A percentile compares a stretch with the other conserved stretches of the same genome.
Evolutionary conservation across 2,113 vertebrate species (phyloP).

Genomic region (Malurus melanocephalus): DNA sequence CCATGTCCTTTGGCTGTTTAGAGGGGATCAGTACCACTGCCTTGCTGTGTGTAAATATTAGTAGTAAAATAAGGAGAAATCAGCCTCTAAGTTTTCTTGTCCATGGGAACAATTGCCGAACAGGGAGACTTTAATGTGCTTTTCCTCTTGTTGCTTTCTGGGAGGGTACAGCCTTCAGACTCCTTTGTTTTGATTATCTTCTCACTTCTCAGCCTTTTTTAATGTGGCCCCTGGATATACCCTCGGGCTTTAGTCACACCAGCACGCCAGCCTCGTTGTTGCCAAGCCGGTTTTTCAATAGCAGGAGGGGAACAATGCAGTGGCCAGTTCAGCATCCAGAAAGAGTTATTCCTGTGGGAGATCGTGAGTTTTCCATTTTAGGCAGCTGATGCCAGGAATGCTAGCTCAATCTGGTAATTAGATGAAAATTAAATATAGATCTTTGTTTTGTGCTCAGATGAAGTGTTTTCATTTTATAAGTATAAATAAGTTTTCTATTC

Average conservation of each 20-base stretch:
- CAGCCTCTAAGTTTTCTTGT: rapidly evolving
- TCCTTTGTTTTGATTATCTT: neutral
- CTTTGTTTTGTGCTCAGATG: neutral
- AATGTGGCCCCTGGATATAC: neutral
- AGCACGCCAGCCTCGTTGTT: neutral
- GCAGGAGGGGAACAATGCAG: neutral
- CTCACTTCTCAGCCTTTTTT: neutral
- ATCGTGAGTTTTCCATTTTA: neutral
- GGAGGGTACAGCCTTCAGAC: neutral
- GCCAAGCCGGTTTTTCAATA: neutral
- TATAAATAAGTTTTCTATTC: neutral
- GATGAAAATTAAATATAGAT: neutral
- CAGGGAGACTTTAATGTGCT: neutral
- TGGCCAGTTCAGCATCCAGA: neutral
- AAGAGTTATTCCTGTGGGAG: neutral
- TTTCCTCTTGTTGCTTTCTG: neutral
- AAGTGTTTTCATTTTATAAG: neutral
- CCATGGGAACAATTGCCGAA: neutral
- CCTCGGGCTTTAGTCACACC: neutral
- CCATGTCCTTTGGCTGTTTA: neutral
- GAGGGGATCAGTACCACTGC: neutral
- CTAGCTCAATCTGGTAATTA: neutral
- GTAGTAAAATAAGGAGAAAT: neutral
- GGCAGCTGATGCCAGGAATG: neutral
- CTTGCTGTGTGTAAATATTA: neutral